These are phyloP conservation scores for Megalopta genalis DNA, from an alignment of 1,140 invertebrate genomes.

Conservation along the genomic window DNA sequence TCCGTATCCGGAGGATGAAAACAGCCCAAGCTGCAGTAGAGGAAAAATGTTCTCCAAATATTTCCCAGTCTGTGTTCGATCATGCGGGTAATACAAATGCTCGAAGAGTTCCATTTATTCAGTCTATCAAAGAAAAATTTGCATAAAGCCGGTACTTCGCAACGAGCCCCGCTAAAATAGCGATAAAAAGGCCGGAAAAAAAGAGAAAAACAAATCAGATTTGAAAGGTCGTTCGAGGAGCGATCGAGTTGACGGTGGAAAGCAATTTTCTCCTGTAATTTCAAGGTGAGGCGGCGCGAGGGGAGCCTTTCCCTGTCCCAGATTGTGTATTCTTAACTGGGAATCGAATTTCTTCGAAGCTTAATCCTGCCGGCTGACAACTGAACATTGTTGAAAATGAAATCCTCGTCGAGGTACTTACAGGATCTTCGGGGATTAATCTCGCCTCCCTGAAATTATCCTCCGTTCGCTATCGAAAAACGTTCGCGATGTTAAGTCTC, in stretches of 20 bases:
- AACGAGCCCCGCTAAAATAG: too few species aligned
- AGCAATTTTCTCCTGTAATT: constrained; percentile 41
- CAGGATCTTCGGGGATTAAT: not conserved
- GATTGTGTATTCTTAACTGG: constrained; percentile 28
- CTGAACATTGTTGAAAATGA: not conserved
- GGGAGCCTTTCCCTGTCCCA: not conserved
- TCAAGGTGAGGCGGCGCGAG: constrained; percentile 30
- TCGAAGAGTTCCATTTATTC: too few species aligned
- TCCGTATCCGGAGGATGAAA: too few species aligned
- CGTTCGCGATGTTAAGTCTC: too few species aligned
- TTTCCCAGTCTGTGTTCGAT: too few species aligned
- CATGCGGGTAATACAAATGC: too few species aligned
- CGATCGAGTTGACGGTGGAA: constrained; percentile 13
- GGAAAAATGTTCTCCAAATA: too few species aligned
- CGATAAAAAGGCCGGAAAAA: not conserved
- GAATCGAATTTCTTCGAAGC: constrained; percentile 32
- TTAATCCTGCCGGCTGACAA: not conserved
- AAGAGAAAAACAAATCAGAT: not conserved
- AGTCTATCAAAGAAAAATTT: too few species aligned
- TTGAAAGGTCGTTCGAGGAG: constrained; percentile 18
- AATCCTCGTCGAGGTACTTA: not conserved
- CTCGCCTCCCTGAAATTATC: not conserved
- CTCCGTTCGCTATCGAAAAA: not conserved
- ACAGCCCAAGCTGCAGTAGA: too few species aligned
- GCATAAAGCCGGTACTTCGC: too few species aligned